A percentile compares a stretch with the other conserved stretches of the same genome.
Conservation (phyloP, 1,140 invertebrate genomes). For the Vollenhovia emeryi region DNA sequence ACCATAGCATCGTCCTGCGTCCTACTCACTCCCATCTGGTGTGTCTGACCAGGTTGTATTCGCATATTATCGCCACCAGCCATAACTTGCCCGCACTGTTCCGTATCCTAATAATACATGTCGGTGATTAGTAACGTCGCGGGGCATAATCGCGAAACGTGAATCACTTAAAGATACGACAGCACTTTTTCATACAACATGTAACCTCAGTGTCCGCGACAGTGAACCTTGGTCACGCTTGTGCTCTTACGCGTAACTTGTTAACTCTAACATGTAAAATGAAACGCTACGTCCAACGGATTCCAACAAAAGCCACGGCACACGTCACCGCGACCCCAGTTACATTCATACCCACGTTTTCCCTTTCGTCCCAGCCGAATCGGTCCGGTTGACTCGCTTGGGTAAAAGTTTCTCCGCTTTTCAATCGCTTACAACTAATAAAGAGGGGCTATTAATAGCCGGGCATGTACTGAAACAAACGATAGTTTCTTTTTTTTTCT, state of each 20-base stretch:
- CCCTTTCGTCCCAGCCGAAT: background rate
- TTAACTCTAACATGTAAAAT: background rate
- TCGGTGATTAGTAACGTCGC: background rate
- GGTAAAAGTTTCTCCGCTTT: background rate
- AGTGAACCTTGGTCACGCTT: background rate
- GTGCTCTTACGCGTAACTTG: background rate
- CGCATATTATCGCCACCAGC: conserved; percentile 83
- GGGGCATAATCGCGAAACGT: background rate
- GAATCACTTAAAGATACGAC: background rate
- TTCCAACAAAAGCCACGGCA: background rate
- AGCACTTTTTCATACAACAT: background rate
- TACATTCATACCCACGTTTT: background rate
- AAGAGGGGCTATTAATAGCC: background rate
- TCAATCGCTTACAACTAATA: background rate
- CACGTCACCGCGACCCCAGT: background rate
- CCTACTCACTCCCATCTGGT: conserved; percentile 84
- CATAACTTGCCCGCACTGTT: conserved; percentile 84
- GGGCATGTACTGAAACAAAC: background rate
- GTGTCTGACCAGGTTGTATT: conserved; percentile 82
- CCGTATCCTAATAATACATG: conserved; percentile 77
- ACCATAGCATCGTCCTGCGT: conserved; percentile 94
- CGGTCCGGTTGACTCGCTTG: background rate
- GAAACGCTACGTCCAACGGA: background rate
- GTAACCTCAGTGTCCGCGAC: background rate
- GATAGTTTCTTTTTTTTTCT: background rate